Percentiles rank a stretch among this genome's conserved stretches.
These are phyloP conservation scores for Silurus lanzhouensis DNA, from an alignment of 2,797 vertebrate species.

Conservation along the genomic window DNA sequence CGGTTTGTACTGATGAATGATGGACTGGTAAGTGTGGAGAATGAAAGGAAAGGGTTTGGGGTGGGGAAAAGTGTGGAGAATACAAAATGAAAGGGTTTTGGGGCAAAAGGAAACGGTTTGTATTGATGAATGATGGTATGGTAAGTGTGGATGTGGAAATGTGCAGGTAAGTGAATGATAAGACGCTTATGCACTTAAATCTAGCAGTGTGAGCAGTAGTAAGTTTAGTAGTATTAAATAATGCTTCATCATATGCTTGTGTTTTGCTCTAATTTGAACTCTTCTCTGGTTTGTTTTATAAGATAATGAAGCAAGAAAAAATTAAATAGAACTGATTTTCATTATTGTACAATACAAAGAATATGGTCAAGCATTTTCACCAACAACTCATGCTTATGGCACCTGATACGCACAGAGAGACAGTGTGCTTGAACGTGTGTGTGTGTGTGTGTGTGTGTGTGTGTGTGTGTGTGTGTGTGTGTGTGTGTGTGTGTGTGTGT, in stretches of 20 bases:
- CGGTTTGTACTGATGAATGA: slow-evolving; percentile 29
- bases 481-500: too few species aligned
- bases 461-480: slow-evolving; percentile 51
- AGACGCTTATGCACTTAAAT: not conserved
- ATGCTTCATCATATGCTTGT: slow-evolving; percentile 28
- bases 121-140: slow-evolving; percentile 2
- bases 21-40: too few species aligned
- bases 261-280: not conserved
- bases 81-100: too few species aligned
- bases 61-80: too few species aligned
- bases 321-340: not conserved
- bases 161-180: slow-evolving; percentile 20
- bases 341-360: slow-evolving; percentile 25
- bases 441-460: slow-evolving; percentile 35
- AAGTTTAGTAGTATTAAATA: not conserved
- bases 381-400: not conserved
- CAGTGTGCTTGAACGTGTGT: not conserved
- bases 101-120: too few species aligned
- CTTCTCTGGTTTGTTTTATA: not conserved
- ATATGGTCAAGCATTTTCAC: slow-evolving; percentile 51
- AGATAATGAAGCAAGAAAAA: not conserved
- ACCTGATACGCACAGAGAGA: not conserved
- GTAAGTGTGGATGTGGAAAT: slow-evolving; percentile 22
- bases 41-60: too few species aligned
- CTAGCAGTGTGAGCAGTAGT: not conserved